These are phyloP conservation scores for Oligia fasciuncula DNA, from an alignment of 2,888 invertebrate genomes.

Conservation along the genomic window DNA sequence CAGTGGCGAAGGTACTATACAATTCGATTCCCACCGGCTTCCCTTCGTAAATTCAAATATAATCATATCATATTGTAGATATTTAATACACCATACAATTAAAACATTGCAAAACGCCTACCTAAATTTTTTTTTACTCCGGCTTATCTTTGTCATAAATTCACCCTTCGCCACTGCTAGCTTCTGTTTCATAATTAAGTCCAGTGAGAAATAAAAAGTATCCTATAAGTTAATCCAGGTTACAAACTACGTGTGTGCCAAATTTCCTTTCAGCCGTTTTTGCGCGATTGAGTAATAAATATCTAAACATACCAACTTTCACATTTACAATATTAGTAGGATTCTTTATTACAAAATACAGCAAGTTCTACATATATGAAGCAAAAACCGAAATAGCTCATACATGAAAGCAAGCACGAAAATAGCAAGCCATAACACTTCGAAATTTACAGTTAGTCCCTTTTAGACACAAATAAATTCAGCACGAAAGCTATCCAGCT, in stretches of 20 bases:
- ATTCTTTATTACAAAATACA: neutral
- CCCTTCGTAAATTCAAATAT: too few species aligned
- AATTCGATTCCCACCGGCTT: too few species aligned
- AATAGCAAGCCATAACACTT: slow-evolving; percentile 12
- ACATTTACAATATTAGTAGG: neutral
- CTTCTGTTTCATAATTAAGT: neutral
- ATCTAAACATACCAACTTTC: neutral
- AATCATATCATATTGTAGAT: too few species aligned
- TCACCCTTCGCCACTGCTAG: too few species aligned
- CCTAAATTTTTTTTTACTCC: too few species aligned
- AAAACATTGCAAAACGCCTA: too few species aligned
- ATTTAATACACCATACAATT: too few species aligned
- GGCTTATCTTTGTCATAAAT: too few species aligned
- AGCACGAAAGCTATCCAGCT: slow-evolving; percentile 18
- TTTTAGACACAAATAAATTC: slow-evolving; percentile 45
- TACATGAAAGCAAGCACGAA: slow-evolving; percentile 12
- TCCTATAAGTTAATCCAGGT: neutral
- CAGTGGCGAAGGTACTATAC: too few species aligned
- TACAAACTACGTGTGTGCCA: neutral
- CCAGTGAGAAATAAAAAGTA: neutral
- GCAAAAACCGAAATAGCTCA: neutral
- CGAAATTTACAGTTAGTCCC: slow-evolving; percentile 11
- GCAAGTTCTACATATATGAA: neutral
- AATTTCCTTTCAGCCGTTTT: neutral
- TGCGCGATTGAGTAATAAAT: neutral